Conservation (phyloP, 2,113 vertebrate species). For the Tiliqua scincoides region DNA sequence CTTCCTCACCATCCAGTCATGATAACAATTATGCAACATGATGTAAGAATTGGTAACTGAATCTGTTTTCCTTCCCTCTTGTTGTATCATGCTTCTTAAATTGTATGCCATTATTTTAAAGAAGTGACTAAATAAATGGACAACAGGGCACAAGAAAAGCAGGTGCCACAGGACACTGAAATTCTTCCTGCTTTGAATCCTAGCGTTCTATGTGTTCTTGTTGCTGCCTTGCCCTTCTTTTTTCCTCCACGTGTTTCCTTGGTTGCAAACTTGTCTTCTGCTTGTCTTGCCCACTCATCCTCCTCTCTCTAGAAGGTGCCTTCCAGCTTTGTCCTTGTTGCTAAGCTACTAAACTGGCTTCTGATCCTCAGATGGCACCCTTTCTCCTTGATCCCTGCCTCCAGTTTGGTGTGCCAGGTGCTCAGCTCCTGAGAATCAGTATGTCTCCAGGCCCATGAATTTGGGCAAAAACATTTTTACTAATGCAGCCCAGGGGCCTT, state of each 20-base stretch:
- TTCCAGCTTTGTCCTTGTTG: background rate
- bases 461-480: background rate
- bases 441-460: background rate
- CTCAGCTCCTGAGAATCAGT: background rate
- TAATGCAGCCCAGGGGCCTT: background rate
- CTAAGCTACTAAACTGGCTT: conserved; percentile 1
- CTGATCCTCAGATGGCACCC: background rate
- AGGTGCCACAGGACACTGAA: no score
- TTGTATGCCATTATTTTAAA: no score
- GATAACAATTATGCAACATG: no score
- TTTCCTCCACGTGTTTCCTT: background rate
- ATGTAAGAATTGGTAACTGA: no score
- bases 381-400: background rate
- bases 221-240: background rate
- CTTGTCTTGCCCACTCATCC: background rate
- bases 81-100: no score
- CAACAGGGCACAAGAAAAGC: background rate
- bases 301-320: background rate
- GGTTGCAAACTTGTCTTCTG: background rate
- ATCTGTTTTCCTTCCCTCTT: no score
- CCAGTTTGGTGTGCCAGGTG: background rate
- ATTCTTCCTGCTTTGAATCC: background rate
- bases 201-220: background rate
- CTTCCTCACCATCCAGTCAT: no score
- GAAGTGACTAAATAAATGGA: no score